Conservation (phyloP, 1,140 invertebrate species). For the Brachionus rubens region DNA sequence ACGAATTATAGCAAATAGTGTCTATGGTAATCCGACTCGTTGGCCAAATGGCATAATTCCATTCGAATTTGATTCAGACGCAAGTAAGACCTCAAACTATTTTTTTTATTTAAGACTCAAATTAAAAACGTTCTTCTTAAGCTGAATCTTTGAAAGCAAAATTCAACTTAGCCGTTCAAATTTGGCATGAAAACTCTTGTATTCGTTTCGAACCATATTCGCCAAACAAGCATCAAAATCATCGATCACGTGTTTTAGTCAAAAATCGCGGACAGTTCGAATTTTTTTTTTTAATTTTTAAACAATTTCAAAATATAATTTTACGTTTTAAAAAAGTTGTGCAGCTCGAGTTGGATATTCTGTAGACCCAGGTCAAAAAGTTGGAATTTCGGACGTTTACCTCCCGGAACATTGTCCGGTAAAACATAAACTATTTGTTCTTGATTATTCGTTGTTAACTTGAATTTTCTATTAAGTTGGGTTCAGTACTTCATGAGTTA, state of each 20-base stretch:
- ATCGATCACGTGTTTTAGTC: conserved; percentile 30
- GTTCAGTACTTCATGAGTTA: conserved; percentile 67
- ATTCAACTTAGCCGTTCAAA: conserved; percentile 33
- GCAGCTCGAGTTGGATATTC: conserved; percentile 38
- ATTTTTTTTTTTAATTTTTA: background rate
- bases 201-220: conserved; percentile 46
- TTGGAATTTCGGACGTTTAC: conserved; percentile 38
- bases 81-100: background rate
- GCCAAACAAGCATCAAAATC: background rate
- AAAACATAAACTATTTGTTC: background rate
- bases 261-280: conserved; percentile 42
- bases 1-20: conserved; percentile 20
- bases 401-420: conserved; percentile 46
- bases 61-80: conserved; percentile 40
- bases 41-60: conserved; percentile 46
- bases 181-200: conserved; percentile 44
- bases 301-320: background rate
- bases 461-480: conserved; percentile 49
- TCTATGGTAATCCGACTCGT: conserved; percentile 14
- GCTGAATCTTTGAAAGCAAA: conserved; percentile 7
- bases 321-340: conserved; percentile 15
- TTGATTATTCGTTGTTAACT: background rate
- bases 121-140: no score
- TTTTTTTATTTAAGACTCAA: no score
- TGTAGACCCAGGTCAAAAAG: background rate